Base-by-base conservation (phyloP, 2,797 vertebrate genomes). In the Calcarius lapponicus region DNA sequence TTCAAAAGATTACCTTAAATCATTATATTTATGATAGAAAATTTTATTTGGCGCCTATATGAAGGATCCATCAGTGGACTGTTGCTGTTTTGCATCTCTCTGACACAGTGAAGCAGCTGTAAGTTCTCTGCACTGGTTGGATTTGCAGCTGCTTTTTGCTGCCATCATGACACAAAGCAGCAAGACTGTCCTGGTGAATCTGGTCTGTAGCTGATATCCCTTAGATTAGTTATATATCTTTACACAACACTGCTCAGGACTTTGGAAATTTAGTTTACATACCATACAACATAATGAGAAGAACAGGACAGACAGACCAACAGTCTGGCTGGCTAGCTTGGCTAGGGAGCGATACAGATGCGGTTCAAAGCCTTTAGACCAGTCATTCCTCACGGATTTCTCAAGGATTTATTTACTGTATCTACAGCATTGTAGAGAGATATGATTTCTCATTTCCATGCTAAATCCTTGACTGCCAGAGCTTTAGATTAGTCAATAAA, bases 161-260 rank as follows among this genome's bases (percentile, higher is more conserved):
- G 90, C 76, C 62, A 87, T 45, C 26, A 18, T 95, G 93, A 96
- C 65, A 87, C n/a, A 91, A 93, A 95, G 28, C 92, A 96, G 92
- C 9, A 81, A 65, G n/a, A 61, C 43, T 0, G 0, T 75, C 50
- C 60, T 84, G 34, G 29, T 86, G 40, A 87, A 76, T 66, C 67
- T 92, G 67, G 34, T 70, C 70, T 86, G 31, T 80, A 88, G 70
- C 36, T 75, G 54, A 58, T 42, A 90, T 64, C 43, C 65, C 42
- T 70, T 62, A 80, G 76, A 83, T 93, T 83, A 94, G 58, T 62
- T 48, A 62, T 45, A 56, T 57, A 78, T 90, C 64, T 94, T 85
- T 60, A 34, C 31, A 72, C 9, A 40, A 71, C 53, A 57, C 45
- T 86, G 28, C 29, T 92, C 34, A 69, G 40, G 66, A 80, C 53